Conservation (phyloP, 2,113 vertebrate species). For the human (Homo sapiens) region DNA sequence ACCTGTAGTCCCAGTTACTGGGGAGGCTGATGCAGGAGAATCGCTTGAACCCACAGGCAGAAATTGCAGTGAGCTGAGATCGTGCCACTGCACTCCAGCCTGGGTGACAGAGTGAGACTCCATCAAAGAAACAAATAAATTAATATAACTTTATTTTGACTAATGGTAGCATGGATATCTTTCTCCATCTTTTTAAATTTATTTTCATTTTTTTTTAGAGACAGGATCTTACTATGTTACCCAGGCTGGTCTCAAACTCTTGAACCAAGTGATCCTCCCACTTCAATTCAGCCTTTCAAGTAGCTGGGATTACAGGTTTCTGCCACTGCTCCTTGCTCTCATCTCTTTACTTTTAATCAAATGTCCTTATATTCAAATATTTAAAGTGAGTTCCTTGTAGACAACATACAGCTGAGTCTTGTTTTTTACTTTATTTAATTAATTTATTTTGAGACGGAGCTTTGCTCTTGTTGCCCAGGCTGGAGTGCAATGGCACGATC, state of each 20-base stretch:
- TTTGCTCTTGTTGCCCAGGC: no score
- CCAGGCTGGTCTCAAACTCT: neutral
- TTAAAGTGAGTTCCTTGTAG: neutral
- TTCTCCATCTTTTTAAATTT: neutral
- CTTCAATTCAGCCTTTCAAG: neutral
- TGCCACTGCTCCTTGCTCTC: neutral
- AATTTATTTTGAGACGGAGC: no score
- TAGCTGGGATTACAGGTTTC: neutral
- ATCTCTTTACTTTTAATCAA: neutral
- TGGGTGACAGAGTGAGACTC: no score
- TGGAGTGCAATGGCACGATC: no score
- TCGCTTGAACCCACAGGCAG: no score
- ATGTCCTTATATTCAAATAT: neutral
- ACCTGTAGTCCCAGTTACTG: no score
- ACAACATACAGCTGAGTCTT: neutral
- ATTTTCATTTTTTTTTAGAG: neutral
- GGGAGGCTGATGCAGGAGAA: no score
- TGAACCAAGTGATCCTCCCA: neutral
- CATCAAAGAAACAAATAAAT: neutral
- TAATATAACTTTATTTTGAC: neutral
- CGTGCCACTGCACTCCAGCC: no score
- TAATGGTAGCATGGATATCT: neutral
- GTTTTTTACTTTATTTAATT: neutral
- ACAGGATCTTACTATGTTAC: neutral
- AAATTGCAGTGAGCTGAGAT: no score